These are phyloP conservation scores for Pyralis farinalis DNA, from an alignment of 2,888 invertebrate genomes.

Conservation along the genomic window DNA sequence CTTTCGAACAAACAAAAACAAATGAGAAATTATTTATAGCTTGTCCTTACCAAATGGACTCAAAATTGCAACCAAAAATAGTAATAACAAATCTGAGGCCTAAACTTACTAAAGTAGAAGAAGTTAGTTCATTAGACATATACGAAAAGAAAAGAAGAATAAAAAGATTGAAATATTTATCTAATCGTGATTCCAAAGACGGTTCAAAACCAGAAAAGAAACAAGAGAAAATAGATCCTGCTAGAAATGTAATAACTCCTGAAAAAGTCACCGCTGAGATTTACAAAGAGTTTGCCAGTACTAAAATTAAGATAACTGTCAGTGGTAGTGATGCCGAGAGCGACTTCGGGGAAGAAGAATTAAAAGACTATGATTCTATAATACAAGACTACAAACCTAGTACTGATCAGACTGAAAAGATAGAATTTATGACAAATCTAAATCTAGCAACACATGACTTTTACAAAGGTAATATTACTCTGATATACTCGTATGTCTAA, in stretches of 20 bases:
- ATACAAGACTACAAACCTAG: conserved; percentile 62
- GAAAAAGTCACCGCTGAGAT: conserved; percentile 62
- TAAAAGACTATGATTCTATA: conserved; percentile 70
- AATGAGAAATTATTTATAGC: conserved; percentile 60
- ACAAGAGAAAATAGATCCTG: conserved; percentile 36
- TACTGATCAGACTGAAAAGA: conserved; percentile 68
- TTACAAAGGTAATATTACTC: conserved; percentile 84
- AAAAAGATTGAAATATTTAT: conserved; percentile 60
- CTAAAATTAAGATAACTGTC: conserved; percentile 48
- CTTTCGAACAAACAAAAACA: conserved; percentile 39
- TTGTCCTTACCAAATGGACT: conserved; percentile 63
- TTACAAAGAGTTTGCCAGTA: conserved; percentile 55
- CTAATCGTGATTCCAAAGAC: conserved; percentile 42
- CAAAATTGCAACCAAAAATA: conserved; percentile 60
- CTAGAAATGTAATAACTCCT: conserved; percentile 57
- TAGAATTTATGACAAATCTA: conserved; percentile 82
- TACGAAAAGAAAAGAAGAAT: conserved; percentile 76
- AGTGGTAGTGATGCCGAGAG: conserved; percentile 65
- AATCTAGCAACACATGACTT: conserved; percentile 81
- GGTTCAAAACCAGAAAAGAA: conserved; percentile 37
- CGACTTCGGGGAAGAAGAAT: conserved; percentile 74
- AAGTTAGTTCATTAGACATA: conserved; percentile 71
- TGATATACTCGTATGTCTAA: too few relatives aligned
- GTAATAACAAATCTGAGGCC: conserved; percentile 58
- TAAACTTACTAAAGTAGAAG: conserved; percentile 48